phyloP scores from a whole-genome alignment of 2,888 invertebrate genomes.

The Gryllus longicercus region DNA sequence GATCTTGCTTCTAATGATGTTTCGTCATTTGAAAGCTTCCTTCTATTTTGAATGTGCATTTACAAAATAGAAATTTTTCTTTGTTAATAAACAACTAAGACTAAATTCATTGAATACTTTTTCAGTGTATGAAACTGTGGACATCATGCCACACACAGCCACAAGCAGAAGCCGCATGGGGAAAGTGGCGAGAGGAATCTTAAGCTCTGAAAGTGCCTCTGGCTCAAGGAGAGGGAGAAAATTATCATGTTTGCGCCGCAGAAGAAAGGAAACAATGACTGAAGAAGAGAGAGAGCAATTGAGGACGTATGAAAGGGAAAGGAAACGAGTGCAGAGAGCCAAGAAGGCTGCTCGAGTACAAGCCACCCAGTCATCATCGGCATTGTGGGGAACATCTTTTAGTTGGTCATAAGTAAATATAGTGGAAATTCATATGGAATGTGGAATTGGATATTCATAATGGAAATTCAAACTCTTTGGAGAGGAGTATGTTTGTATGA shows the following conservation, averaged over 20 bases:
- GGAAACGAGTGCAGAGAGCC: not conserved
- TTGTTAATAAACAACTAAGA: not conserved
- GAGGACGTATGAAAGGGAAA: not conserved
- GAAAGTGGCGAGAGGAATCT: no score
- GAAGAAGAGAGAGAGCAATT: not conserved
- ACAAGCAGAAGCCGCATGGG: no score
- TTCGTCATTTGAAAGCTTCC: no score
- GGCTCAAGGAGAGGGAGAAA: no score
- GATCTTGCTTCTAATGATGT: no score
- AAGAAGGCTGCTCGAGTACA: not conserved
- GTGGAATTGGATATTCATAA: no score
- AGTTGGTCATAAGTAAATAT: not conserved
- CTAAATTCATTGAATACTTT: conserved; percentile 6
- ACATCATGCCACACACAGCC: not conserved
- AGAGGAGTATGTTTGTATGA: no score
- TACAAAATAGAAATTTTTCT: no score
- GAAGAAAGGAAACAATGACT: not conserved
- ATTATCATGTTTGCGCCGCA: not conserved
- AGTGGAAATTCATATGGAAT: no score
- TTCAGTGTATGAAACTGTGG: not conserved
- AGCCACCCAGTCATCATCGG: not conserved
- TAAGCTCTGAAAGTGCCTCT: no score
- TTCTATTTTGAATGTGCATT: no score
- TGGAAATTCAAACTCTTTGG: no score
- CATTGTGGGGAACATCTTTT: not conserved